phyloP scores from a whole-genome alignment of 2,113 vertebrate genomes.

The Chlorocebus sabaeus region DNA sequence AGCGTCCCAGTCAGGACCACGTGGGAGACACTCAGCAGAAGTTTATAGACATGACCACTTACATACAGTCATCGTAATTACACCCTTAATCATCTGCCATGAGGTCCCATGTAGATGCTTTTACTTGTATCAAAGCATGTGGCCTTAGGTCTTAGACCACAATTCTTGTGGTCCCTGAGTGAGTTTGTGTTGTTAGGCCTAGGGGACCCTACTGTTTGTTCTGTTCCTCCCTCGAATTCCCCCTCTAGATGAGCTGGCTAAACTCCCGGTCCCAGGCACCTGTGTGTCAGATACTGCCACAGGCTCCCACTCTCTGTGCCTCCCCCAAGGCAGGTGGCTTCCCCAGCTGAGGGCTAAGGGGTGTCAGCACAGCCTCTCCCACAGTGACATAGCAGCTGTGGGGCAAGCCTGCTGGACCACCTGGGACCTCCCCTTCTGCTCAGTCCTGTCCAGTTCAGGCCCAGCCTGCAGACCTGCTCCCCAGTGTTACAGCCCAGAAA shows the following conservation, averaged over 20 bases:
- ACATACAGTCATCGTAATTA: background rate
- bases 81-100: background rate
- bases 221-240: background rate
- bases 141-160: background rate
- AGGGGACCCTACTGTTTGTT: background rate
- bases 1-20: background rate
- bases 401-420: background rate
- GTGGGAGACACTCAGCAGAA: background rate
- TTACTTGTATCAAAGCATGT: background rate
- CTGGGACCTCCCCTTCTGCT: background rate
- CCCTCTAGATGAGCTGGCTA: background rate
- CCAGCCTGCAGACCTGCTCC: background rate
- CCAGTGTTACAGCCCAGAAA: background rate
- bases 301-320: background rate
- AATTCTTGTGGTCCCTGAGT: background rate
- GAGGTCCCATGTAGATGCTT: background rate
- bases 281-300: background rate
- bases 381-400: background rate
- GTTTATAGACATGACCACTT: background rate
- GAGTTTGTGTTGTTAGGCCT: background rate
- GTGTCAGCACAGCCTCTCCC: background rate
- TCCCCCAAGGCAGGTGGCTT: background rate
- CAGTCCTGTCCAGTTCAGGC: background rate
- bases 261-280: background rate
- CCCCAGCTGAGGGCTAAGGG: background rate